Base-by-base conservation (phyloP, 2,888 invertebrate species). In the Lasioglossum pauxillum region DNA sequence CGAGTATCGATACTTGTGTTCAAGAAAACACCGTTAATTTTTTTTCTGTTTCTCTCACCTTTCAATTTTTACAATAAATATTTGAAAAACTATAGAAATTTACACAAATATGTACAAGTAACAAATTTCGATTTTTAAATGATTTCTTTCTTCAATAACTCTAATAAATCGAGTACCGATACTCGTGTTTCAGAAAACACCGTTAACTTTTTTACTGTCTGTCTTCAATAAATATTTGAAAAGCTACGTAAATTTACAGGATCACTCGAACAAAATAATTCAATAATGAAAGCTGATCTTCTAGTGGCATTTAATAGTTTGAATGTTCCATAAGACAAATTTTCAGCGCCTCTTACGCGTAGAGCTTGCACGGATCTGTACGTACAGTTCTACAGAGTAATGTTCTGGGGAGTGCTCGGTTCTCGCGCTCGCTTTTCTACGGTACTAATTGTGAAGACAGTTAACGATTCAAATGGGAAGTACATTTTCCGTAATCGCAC, bases 401-500 rank as follows among this genome's bases (percentile, higher is more conserved):
- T 78, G 1, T 8, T 5, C 14, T 7, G 5, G 23, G 23, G 12
- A 46, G 19, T n/a, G 10, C 19, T 38, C 10, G n/a, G 5, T 23
- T 23, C 31, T 53, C 31, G 27, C 31, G 31, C 16, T 3, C 16
- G 67, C n/a, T 1, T 27, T 7, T 44, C 31, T 60, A 57, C 38
- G 1, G 16, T 19, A 31, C 57, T 74, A 74, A 69, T 77, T 69
- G 57, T 23, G 60, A 75, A 44, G 41, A 57, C 31, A 60, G 38
- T 57, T n/a, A 35, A 75, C 69, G 60, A 64, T 80, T 80, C 71
- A 78, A 78, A 80, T 74, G 44, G 77, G 27, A 64, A 76, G 35
- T n/a, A 67, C 38, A 78, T 64, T 71, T 23, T 16, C 14, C 31
- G 46, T 78, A 78, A 86, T 76, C 16, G 71, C 49, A 72, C 80